Conservation (phyloP, 2,888 invertebrate genomes). For the Creontiades dilutus region DNA sequence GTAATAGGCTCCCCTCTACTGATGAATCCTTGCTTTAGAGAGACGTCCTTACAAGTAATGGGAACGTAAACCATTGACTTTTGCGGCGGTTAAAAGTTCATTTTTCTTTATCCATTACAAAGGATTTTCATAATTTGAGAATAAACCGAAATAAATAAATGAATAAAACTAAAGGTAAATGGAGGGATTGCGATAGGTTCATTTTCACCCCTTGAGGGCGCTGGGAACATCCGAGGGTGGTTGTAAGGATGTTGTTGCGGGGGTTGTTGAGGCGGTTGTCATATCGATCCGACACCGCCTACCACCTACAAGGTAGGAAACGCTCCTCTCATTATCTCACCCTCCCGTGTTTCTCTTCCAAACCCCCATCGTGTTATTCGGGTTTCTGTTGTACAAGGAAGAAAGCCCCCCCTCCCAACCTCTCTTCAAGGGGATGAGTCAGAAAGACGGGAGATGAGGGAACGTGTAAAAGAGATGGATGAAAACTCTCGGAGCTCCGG, state of each 20-base stretch:
- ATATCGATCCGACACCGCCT: slow-evolving; percentile 50
- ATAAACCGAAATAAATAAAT: too few species aligned
- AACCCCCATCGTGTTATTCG: not conserved
- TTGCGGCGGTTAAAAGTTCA: too few species aligned
- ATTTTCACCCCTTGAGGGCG: not conserved
- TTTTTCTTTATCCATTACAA: too few species aligned
- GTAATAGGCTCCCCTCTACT: too few species aligned
- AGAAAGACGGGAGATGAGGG: not conserved
- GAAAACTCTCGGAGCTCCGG: not conserved
- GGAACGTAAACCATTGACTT: too few species aligned
- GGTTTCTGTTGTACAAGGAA: not conserved
- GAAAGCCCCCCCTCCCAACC: not conserved
- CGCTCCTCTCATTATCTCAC: slow-evolving; percentile 58
- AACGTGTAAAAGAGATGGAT: not conserved
- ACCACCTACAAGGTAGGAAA: slow-evolving; percentile 62
- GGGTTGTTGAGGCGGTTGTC: slow-evolving; percentile 46
- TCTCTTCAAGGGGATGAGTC: not conserved
- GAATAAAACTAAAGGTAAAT: too few species aligned
- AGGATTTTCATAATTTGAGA: too few species aligned
- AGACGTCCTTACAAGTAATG: too few species aligned
- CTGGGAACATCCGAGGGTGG: not conserved
- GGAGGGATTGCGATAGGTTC: not conserved
- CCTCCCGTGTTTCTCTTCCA: slow-evolving; percentile 18
- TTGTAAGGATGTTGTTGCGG: slow-evolving; percentile 5
- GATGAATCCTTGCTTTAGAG: too few species aligned